Evolutionary conservation across 2,113 vertebrate genomes (phyloP).

Genomic region (Cygnus atratus): DNA sequence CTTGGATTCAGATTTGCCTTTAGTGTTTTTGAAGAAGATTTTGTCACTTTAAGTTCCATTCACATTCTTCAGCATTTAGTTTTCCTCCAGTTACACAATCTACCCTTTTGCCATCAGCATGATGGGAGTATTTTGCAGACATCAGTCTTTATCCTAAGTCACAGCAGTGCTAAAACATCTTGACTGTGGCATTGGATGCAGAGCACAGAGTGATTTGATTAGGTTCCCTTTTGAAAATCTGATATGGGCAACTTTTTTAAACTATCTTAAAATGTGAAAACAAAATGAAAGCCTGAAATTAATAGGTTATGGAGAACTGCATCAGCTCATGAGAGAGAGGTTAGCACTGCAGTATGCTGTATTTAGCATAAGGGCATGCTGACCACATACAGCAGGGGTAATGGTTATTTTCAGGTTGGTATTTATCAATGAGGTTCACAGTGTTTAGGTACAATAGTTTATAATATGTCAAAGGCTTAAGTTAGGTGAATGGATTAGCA

Average conservation of each 20-base stretch:
- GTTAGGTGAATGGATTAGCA: not conserved
- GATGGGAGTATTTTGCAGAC: not conserved
- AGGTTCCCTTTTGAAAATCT: constrained; percentile 32
- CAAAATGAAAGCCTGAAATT: constrained; percentile 43
- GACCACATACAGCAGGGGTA: not conserved
- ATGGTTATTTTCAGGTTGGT: not conserved
- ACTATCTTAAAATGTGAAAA: not conserved
- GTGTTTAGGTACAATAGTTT: not conserved
- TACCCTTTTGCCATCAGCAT: not conserved
- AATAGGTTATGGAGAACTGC: not conserved
- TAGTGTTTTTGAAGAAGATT: not conserved
- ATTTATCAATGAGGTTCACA: not conserved
- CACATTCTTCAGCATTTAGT: not conserved
- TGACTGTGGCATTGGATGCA: not conserved
- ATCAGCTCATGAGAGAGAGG: not conserved
- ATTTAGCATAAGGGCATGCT: not conserved
- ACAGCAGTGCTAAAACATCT: not conserved
- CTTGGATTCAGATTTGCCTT: not conserved
- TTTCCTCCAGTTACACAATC: not conserved
- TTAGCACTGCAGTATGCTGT: not conserved
- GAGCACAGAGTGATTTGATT: constrained; percentile 17
- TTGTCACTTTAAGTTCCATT: not conserved
- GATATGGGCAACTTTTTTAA: constrained; percentile 10
- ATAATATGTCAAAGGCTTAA: constrained; percentile 11
- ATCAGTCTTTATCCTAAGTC: not conserved